A percentile compares a stretch with the other conserved stretches of the same genome.
These are phyloP conservation scores for Scomberomorus guttatus DNA, from an alignment of 2,797 vertebrate species.

Conservation along the genomic window DNA sequence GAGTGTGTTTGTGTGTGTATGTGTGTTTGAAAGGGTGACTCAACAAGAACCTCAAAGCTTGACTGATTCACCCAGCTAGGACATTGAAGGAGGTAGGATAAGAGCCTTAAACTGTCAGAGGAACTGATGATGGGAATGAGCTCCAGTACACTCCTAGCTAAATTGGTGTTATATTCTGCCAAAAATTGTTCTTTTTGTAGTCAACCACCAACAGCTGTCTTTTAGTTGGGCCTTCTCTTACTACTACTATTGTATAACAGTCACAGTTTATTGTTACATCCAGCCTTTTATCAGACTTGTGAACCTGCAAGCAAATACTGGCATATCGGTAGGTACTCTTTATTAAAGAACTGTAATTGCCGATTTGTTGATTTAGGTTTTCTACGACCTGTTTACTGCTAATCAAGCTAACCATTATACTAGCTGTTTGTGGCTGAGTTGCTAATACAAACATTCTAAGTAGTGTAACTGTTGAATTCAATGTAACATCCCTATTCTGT, in stretches of 20 bases:
- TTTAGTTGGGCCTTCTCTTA: neutral
- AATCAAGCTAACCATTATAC: neutral
- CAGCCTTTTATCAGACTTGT: no score
- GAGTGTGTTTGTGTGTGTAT: neutral
- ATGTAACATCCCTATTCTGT: no score
- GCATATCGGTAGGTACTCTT: neutral
- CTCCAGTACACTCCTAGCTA: neutral
- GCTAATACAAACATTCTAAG: neutral
- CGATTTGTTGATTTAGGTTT: neutral
- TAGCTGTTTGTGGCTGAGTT: neutral
- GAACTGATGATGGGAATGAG: neutral
- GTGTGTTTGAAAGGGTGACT: constrained; percentile 26
- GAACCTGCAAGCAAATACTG: neutral
- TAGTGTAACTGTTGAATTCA: no score
- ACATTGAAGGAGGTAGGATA: constrained; percentile 10
- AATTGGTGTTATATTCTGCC: neutral
- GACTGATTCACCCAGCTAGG: constrained; percentile 14
- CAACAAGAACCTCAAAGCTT: constrained; percentile 49
- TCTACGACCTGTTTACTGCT: neutral
- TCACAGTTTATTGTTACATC: no score
- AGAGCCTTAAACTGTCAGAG: constrained; percentile 37
- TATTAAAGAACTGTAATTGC: neutral
- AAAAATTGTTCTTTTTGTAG: neutral
- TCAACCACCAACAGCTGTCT: neutral
- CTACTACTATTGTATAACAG: no score